phyloP scores from a whole-genome alignment of 2,113 vertebrate genomes.

The Hyla sarda region DNA sequence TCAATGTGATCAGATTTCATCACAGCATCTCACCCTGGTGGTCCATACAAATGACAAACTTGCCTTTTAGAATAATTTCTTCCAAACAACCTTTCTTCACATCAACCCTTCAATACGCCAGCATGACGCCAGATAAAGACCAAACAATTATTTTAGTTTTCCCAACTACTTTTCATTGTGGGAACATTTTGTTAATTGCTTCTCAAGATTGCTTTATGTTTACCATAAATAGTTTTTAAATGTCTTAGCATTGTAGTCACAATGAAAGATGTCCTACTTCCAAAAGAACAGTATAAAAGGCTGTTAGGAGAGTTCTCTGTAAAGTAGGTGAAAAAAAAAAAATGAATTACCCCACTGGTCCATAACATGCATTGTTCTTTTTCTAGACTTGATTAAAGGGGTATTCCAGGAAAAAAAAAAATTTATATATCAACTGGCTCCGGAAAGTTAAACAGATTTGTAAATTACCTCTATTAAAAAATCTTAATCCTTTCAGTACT shows the following conservation, averaged over 20 bases:
- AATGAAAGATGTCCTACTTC: background rate
- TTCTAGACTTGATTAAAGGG: too few relatives aligned
- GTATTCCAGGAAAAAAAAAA: too few relatives aligned
- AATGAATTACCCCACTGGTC: background rate
- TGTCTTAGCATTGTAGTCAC: background rate
- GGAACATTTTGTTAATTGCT: conserved; percentile 22
- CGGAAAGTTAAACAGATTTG: too few relatives aligned
- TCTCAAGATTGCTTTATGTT: background rate
- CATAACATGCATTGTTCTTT: background rate
- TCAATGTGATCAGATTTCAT: background rate
- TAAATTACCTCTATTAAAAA: too few relatives aligned
- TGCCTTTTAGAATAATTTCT: background rate
- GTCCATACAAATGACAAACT: background rate
- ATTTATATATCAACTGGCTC: too few relatives aligned
- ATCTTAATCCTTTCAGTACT: too few relatives aligned
- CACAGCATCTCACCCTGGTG: background rate
- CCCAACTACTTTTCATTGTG: conserved; percentile 6
- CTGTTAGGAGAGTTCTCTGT: background rate
- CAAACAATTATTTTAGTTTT: background rate
- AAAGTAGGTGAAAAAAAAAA: too few relatives aligned
- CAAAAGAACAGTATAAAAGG: background rate
- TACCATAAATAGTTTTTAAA: background rate
- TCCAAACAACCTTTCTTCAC: background rate
- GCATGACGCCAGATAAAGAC: background rate
- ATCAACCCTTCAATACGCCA: conserved; percentile 3